Evolutionary conservation across 2,113 vertebrate species (phyloP).

Genomic region (Rousettus leschenaultii): DNA sequence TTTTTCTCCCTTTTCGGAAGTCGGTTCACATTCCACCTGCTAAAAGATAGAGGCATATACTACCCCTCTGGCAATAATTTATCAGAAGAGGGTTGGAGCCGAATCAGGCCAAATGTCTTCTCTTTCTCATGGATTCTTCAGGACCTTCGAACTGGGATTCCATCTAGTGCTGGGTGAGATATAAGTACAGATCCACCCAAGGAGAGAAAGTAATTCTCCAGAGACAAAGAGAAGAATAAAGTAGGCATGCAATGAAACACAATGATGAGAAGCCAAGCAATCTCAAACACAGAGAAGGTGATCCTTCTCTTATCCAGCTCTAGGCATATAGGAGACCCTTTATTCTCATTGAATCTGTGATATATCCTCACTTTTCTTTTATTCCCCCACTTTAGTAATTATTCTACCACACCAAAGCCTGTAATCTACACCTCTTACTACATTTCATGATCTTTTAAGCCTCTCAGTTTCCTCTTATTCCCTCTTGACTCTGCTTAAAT

Average conservation of each 20-base stretch:
- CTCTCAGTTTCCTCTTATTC: neutral
- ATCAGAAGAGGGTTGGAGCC: neutral
- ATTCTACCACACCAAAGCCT: neutral
- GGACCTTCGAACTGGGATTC: neutral
- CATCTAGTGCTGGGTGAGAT: neutral
- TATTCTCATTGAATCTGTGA: neutral
- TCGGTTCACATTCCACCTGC: neutral
- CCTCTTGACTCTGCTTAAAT: neutral
- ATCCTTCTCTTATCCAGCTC: neutral
- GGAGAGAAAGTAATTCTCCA: neutral
- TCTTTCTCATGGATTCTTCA: neutral
- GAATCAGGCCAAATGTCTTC: neutral
- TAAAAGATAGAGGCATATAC: too few relatives aligned
- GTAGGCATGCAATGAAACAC: neutral
- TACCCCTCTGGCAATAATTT: rapidly evolving
- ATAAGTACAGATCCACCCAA: neutral
- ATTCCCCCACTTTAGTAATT: neutral
- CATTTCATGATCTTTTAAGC: neutral
- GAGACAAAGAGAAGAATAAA: neutral
- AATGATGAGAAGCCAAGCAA: neutral
- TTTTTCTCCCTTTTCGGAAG: neutral
- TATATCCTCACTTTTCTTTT: neutral
- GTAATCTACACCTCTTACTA: neutral
- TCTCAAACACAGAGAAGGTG: neutral
- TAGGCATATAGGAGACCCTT: neutral